Base-by-base conservation (phyloP, 2,797 vertebrate genomes). In the Pelobates cultripes region DNA sequence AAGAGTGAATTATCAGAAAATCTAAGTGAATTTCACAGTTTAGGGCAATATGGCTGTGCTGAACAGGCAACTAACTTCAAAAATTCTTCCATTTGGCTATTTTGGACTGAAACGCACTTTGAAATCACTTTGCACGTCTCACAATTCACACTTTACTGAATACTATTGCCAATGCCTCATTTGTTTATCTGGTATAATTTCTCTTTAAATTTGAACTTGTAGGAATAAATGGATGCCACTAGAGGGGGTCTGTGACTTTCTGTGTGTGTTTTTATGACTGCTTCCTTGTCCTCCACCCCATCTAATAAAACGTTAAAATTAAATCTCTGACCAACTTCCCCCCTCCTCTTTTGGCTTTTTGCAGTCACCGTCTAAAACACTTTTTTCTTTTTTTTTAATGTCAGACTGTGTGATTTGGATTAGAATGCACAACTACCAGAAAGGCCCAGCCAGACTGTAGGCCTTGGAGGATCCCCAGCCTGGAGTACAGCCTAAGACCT, bases 391-490 rank as follows among this genome's bases (percentile, higher is more conserved):
- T 51, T 51, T 2, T 28, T 28, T 51, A 51, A 60, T 14, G 12
- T n/a, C 57, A 13, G 57, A 60, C 61, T 64, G 10, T 28, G 57
- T 55, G n/a, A 78, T 43, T 17, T 57, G 12, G 12, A n/a, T 6
- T 13, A 14, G 41, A 28, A 43, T 70, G 17, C 43, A 43, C 7
- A 15, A 9, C 68, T 44, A 64, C 2, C 15, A 51, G n/a, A 44
- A 8, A 74, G 71, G 72, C 72, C 55, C 43, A 41, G 45, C 40
- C 5, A 66, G 12, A 64, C 0, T 12, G 43, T 55, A 84, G 82
- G 82, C 82, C 82, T 75, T 40, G 51, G n/a, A 71, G 82, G 73
- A 84, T 75, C 82, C 77, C 60, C 73, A 44, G 67, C 28, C 73
- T 84, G 77, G 40, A 75, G 77, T 75, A 83, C 60, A 44, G 42